Base-by-base conservation (phyloP, 1,140 invertebrate genomes). In the Magallana angulata region DNA sequence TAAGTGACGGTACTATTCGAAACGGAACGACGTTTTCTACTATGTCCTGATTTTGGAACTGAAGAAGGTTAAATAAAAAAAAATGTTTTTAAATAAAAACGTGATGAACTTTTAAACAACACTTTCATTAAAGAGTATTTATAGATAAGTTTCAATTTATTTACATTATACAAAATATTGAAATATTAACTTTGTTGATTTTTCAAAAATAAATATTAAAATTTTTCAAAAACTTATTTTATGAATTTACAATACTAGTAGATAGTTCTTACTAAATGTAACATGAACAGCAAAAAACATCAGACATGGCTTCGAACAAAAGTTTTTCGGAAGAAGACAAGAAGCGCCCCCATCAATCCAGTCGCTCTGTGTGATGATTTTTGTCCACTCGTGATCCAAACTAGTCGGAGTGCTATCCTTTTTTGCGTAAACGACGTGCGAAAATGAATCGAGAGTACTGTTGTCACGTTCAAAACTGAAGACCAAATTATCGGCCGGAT, bases 251-350 rank as follows among this genome's bases (percentile, higher is more conserved):
- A 48, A 48, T 48, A 24, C 24, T 24, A 24, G 24, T 24, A 48
- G 5, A 48, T 48, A 36, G 8, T 59, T 83, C 84, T 48, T 82
- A 89, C 85, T 48, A 48, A 59, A 30, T 57, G 36, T 1, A 48
- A 83, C 81, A 76, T 82, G 59, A 7, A 88, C 62, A 12, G 84
- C 81, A 58, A 86, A 18, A 76, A 83, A 88, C 5, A 83, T 81
- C 7, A 85, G 12, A 16, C 57, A 57, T 18, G 84, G 84, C 58
- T 64, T 14, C 3, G 18, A 1, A 16, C 24, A 88, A 12, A 88
- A 48, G 9, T 57, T 71, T 24, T 24, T 62, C 7, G 84, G 76
- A 36, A 88, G 56, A 9, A 68, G 16, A 36, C 57, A 76, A 11
- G 58, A n/a, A 7, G 71, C 18, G n/a, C 60, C 62, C 18, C 8